phyloP scores from a whole-genome alignment of 2,888 invertebrate species.

The Parascotia fuliginaria region DNA sequence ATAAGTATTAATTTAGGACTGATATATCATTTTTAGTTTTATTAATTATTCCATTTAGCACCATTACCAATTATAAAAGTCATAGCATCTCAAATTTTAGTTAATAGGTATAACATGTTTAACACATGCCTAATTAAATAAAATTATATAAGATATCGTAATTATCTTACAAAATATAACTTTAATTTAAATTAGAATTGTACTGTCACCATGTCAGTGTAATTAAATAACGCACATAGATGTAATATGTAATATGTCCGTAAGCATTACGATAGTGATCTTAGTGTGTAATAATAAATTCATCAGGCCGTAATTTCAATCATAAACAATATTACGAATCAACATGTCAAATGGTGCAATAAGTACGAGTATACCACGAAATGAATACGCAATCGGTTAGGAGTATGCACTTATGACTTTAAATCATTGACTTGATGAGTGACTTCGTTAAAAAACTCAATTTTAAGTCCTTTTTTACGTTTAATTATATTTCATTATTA shows the following conservation, averaged over 20 bases:
- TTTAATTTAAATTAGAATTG: conserved; percentile 16
- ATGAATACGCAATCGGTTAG: conserved; percentile 49
- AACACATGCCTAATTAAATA: not conserved
- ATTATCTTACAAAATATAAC: conserved; percentile 10
- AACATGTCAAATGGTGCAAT: conserved; percentile 50
- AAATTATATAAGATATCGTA: conserved; percentile 5
- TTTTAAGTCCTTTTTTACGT: no score
- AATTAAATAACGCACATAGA: conserved; percentile 35
- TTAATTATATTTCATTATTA: no score
- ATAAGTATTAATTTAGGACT: no score
- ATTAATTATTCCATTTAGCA: not conserved
- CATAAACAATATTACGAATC: conserved; percentile 59
- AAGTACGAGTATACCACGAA: conserved; percentile 47
- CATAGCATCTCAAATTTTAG: no score
- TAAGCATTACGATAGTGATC: conserved; percentile 52
- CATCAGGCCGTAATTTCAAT: conserved; percentile 52
- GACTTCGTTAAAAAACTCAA: no score
- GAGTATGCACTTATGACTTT: no score
- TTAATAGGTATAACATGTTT: no score
- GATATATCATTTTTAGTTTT: no score
- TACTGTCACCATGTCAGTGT: conserved; percentile 41
- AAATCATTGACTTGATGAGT: no score
- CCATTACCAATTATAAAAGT: no score
- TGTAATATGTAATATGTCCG: conserved; percentile 36
- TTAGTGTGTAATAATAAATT: conserved; percentile 56